Evolutionary conservation across 2,797 vertebrate genomes (phyloP).

Genomic region (Xenops minutus): DNA sequence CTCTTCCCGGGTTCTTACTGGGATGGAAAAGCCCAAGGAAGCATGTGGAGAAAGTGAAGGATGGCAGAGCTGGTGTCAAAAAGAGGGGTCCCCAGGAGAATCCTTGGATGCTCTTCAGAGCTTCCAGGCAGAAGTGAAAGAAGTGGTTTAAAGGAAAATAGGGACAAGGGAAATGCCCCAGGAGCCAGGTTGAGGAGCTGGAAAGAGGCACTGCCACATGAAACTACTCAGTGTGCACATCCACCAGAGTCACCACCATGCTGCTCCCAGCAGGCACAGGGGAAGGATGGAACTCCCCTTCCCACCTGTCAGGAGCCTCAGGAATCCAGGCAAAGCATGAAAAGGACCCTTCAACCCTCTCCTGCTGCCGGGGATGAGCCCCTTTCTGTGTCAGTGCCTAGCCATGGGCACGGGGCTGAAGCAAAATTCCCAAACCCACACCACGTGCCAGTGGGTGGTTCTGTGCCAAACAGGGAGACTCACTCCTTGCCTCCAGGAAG

Average conservation of each 20-base stretch:
- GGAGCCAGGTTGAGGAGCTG: not conserved
- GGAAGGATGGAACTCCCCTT: not conserved
- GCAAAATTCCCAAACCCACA: not conserved
- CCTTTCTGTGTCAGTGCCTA: not conserved
- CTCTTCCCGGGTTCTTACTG: not conserved
- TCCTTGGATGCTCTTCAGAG: not conserved
- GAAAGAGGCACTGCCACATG: rapidly evolving
- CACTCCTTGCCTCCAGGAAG: not conserved
- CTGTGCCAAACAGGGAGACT: not conserved
- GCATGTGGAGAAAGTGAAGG: not conserved
- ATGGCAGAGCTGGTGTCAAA: not conserved
- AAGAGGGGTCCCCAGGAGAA: not conserved
- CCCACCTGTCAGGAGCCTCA: not conserved
- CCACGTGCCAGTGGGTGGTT: rapidly evolving
- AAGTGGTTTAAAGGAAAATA: not conserved
- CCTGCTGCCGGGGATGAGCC: not conserved
- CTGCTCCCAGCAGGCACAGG: not conserved
- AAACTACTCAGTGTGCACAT: not conserved
- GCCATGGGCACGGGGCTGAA: not conserved
- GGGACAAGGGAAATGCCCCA: not conserved
- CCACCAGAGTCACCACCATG: rapidly evolving
- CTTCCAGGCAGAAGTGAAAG: not conserved
- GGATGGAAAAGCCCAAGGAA: not conserved
- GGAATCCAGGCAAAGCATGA: not conserved
- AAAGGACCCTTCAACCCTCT: not conserved